Conservation (phyloP, 1,140 invertebrate genomes). For the Heliothis virescens region DNA sequence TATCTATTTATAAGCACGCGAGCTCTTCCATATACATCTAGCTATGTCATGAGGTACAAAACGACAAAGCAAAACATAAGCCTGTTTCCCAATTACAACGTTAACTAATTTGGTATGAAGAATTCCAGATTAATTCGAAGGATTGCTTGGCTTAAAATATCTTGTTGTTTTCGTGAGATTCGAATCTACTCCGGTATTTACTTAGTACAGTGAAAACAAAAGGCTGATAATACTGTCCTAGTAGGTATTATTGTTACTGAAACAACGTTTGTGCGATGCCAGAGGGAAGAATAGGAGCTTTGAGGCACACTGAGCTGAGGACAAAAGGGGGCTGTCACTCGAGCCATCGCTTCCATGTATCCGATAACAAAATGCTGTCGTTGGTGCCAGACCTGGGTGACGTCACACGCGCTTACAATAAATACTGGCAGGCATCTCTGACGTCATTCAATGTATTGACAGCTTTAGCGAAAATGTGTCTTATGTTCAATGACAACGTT, state of each 20-base stretch:
- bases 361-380: slow-evolving; percentile 64
- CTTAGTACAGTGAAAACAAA: slow-evolving; percentile 19
- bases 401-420: slow-evolving; percentile 45
- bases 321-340: slow-evolving; percentile 57
- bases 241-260: slow-evolving; percentile 45
- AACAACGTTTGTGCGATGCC: slow-evolving; percentile 51
- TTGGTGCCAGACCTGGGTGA: slow-evolving; percentile 47
- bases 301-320: slow-evolving; percentile 52
- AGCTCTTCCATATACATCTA: neutral
- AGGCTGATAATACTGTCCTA: slow-evolving; percentile 35
- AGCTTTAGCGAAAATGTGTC: slow-evolving; percentile 21
- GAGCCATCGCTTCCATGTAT: slow-evolving; percentile 56
- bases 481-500: slow-evolving; percentile 3
- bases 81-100: slow-evolving; percentile 15
- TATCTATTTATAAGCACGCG: slow-evolving; percentile 65
- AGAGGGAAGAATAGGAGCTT: slow-evolving; percentile 62
- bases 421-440: slow-evolving; percentile 22
- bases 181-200: slow-evolving; percentile 7
- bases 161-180: slow-evolving; percentile 4
- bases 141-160: slow-evolving; percentile 17
- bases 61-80: neutral
- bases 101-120: slow-evolving; percentile 9
- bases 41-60: neutral
- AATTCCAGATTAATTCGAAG: neutral
- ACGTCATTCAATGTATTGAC: slow-evolving; percentile 33